A percentile compares a stretch with the other conserved stretches of the same genome.
These are phyloP conservation scores for Spodoptera picta DNA, from an alignment of 2,888 invertebrate species.

Conservation along the genomic window DNA sequence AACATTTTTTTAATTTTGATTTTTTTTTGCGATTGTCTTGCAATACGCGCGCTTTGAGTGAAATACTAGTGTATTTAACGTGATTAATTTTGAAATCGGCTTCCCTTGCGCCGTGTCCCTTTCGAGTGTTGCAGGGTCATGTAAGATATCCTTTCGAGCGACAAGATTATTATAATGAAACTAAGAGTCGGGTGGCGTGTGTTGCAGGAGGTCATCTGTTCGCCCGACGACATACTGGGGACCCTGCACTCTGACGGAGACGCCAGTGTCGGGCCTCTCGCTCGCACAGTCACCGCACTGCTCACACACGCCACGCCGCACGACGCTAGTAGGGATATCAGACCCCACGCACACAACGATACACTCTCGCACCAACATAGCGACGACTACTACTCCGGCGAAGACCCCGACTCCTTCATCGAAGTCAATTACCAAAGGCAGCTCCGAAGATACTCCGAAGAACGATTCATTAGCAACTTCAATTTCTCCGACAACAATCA, in stretches of 20 bases:
- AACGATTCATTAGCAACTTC: slow-evolving; percentile 77
- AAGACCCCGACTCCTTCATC: slow-evolving; percentile 62
- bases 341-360: slow-evolving; percentile 56
- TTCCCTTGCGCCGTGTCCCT: slow-evolving; percentile 54
- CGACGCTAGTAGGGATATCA: slow-evolving; percentile 86
- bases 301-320: slow-evolving; percentile 82
- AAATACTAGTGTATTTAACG: slow-evolving; percentile 6
- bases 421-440: slow-evolving; percentile 76
- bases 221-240: slow-evolving; percentile 89
- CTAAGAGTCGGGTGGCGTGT: slow-evolving; percentile 88
- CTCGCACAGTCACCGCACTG: slow-evolving; percentile 73
- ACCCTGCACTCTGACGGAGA: slow-evolving; percentile 65
- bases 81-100: slow-evolving; percentile 20
- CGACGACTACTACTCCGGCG: slow-evolving; percentile 61
- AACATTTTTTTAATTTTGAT: neutral
- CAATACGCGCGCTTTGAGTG: slow-evolving; percentile 6
- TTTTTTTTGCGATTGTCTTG: slow-evolving; percentile 3
- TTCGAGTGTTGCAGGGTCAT: slow-evolving; percentile 80
- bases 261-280: slow-evolving; percentile 69
- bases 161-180: slow-evolving; percentile 66
- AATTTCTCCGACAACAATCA: slow-evolving; percentile 62
- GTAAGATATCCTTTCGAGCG: slow-evolving; percentile 78
- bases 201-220: slow-evolving; percentile 92
- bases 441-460: slow-evolving; percentile 73
- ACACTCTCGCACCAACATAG: slow-evolving; percentile 35